Conservation (phyloP, 1,140 invertebrate genomes). For the Atta cephalotes region DNA sequence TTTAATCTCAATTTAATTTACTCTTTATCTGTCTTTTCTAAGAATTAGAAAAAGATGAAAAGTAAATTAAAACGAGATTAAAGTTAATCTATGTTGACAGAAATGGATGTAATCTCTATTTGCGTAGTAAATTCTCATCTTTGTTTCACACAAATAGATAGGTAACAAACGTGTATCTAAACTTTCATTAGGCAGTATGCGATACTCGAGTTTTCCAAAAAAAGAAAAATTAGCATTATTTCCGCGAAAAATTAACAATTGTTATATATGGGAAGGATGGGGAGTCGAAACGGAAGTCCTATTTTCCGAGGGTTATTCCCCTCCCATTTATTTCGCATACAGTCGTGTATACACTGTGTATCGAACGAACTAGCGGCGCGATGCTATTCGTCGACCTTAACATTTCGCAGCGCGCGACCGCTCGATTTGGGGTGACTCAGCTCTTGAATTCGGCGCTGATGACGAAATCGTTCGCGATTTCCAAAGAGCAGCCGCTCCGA, state of each 20-base stretch:
- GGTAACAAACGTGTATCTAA: not conserved
- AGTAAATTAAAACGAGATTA: no score
- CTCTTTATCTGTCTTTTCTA: no score
- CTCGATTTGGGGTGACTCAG: constrained; percentile 46
- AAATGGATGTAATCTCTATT: not conserved
- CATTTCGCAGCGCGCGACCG: constrained; percentile 14
- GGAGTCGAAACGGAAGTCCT: constrained; percentile 10
- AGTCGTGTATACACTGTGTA: not conserved
- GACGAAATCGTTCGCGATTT: constrained; percentile 14
- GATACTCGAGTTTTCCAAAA: not conserved
- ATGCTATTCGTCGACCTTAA: constrained; percentile 31
- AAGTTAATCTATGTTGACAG: no score
- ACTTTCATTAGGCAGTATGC: no score
- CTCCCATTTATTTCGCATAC: not conserved
- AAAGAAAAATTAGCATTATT: constrained; percentile 8
- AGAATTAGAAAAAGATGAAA: no score
- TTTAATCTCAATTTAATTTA: no score
- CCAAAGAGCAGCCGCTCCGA: not conserved
- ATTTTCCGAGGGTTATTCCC: constrained; percentile 44
- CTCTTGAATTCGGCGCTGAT: constrained; percentile 28
- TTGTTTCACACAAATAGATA: not conserved
- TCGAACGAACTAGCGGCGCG: not conserved
- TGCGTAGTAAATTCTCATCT: no score
- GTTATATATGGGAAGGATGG: not conserved
- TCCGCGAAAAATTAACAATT: constrained; percentile 23